These are phyloP conservation scores for Mormyrus hasselquistii DNA, from an alignment of 2,797 vertebrate species.

Conservation along the genomic window DNA sequence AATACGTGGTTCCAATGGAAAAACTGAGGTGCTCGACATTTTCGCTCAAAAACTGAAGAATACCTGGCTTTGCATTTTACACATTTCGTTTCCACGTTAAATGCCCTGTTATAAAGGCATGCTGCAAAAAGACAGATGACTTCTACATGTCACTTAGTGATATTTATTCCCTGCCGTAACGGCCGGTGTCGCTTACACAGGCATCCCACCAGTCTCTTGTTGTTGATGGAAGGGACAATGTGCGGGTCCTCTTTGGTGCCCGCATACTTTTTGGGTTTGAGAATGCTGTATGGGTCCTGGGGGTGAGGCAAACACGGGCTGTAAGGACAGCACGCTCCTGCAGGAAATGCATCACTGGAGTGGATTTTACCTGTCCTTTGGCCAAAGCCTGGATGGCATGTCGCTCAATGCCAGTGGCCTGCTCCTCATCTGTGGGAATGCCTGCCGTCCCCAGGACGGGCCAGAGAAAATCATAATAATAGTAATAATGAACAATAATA, in stretches of 20 bases:
- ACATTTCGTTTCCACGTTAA: background rate
- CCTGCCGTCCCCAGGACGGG: slow-evolving; percentile 40
- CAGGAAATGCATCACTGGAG: no score
- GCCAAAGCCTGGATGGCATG: slow-evolving; percentile 57
- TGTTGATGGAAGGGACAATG: slow-evolving; percentile 52
- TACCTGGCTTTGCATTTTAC: background rate
- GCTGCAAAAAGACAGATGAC: background rate
- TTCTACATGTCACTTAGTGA: background rate
- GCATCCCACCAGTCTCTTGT: slow-evolving; percentile 60
- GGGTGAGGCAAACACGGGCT: background rate
- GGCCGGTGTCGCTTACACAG: slow-evolving; percentile 48
- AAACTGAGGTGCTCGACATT: background rate
- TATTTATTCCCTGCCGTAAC: background rate
- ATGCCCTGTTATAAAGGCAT: background rate
- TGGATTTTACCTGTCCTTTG: slow-evolving; percentile 55
- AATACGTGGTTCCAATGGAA: background rate
- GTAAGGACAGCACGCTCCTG: background rate
- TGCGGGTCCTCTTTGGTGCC: slow-evolving; percentile 63
- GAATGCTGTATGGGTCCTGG: slow-evolving; percentile 57
- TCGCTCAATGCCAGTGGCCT: slow-evolving; percentile 69
- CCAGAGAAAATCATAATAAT: background rate
- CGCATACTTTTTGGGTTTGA: slow-evolving; percentile 50
- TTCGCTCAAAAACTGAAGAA: background rate
- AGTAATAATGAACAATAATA: background rate
- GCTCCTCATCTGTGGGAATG: slow-evolving; percentile 71